Percentiles rank a stretch among this genome's conserved stretches.
phyloP scores from a whole-genome alignment of 2,888 invertebrate genomes.

The Eristalis intricaria region DNA sequence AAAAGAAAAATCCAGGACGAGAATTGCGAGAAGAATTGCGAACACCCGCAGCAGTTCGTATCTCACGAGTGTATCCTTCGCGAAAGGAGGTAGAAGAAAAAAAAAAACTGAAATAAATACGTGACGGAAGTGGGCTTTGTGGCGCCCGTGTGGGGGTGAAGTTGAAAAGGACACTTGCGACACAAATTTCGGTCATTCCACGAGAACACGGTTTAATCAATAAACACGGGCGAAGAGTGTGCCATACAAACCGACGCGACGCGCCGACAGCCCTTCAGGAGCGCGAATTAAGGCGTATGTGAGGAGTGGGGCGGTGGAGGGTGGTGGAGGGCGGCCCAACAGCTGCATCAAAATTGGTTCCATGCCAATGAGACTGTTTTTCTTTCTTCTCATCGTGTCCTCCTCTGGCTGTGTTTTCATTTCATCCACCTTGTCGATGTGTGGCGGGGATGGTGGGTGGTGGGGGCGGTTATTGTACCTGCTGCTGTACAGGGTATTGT shows the following conservation, averaged over 20 bases:
- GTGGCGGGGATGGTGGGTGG: background rate
- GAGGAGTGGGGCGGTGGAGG: too few species aligned
- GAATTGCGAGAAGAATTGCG: constrained; percentile 13
- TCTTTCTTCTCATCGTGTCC: background rate
- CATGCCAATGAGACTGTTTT: constrained; percentile 45
- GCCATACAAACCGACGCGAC: background rate
- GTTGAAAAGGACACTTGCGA: constrained; percentile 4
- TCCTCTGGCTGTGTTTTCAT: background rate
- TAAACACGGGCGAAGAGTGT: constrained; percentile 1
- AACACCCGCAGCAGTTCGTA: background rate
- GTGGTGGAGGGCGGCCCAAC: constrained; percentile 31
- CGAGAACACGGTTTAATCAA: constrained; percentile 43
- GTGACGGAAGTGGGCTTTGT: background rate
- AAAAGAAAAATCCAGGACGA: background rate
- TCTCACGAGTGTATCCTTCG: background rate
- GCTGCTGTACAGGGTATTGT: background rate
- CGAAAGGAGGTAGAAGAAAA: background rate
- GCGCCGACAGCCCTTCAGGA: background rate
- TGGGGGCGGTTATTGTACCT: background rate
- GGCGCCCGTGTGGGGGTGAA: background rate
- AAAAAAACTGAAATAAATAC: too few species aligned
- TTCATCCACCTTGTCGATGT: background rate
- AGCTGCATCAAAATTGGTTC: constrained; percentile 57
- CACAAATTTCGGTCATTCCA: constrained; percentile 9
- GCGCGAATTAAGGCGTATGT: constrained; percentile 31